A percentile compares a stretch with the other conserved stretches of the same genome.
These are phyloP conservation scores for Chionomys nivalis DNA, from an alignment of 2,113 vertebrate genomes.

Conservation along the genomic window DNA sequence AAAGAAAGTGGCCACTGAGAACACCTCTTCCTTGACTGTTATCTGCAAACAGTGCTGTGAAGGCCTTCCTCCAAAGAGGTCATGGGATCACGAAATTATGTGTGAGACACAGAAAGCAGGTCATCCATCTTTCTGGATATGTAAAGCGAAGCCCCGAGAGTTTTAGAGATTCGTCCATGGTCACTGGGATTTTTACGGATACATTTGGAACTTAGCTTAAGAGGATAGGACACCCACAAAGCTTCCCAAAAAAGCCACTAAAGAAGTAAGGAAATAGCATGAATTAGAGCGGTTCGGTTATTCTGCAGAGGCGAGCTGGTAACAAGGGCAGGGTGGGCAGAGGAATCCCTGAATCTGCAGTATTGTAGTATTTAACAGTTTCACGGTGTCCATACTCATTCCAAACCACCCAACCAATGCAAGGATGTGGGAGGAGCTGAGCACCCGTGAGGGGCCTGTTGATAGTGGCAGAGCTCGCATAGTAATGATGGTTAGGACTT, in stretches of 20 bases:
- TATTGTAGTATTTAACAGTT: not conserved
- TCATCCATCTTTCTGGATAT: not conserved
- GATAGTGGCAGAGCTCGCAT: not conserved
- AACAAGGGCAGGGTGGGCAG: accelerated
- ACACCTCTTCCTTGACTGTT: not conserved
- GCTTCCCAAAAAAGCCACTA: not conserved
- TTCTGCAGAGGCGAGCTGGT: not conserved
- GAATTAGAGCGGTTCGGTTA: not conserved
- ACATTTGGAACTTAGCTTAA: not conserved
- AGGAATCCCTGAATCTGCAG: not conserved
- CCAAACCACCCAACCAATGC: not conserved
- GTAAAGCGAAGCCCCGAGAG: not conserved
- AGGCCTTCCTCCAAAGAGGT: not conserved
- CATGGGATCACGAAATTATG: not conserved
- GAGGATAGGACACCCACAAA: not conserved
- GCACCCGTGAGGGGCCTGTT: not conserved
- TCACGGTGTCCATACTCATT: not conserved
- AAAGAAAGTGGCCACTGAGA: not conserved
- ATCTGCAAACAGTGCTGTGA: too few relatives aligned
- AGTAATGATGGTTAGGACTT: not conserved
- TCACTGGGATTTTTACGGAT: not conserved
- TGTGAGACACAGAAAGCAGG: not conserved
- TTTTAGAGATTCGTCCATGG: not conserved
- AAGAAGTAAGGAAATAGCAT: not conserved
- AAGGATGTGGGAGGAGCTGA: not conserved